A percentile compares a stretch with the other conserved stretches of the same genome.
Conservation (phyloP, 2,888 invertebrate genomes). For the Sminthurinus aureus region DNA sequence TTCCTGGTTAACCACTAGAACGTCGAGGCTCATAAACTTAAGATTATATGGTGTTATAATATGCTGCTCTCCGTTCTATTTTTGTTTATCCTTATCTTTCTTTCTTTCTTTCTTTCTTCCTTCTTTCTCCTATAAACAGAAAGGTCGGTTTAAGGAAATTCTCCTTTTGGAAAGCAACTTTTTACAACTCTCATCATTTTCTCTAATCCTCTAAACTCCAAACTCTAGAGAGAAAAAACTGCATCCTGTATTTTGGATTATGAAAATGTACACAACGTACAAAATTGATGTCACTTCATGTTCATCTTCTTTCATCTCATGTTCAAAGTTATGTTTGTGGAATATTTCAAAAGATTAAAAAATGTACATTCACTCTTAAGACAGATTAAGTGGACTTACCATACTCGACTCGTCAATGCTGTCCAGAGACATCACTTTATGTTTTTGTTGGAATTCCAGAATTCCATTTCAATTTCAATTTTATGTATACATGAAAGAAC, state of each 20-base stretch:
- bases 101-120: conserved; percentile 1
- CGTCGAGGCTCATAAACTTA: too few species aligned
- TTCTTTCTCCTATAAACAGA: background rate
- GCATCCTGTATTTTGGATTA: background rate
- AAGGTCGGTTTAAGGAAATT: too few species aligned
- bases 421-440: conserved; percentile 44
- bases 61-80: background rate
- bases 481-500: too few species aligned
- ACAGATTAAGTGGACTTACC: conserved; percentile 35
- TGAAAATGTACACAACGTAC: background rate
- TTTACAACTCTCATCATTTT: background rate
- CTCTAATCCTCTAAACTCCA: background rate
- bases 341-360: background rate
- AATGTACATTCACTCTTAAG: too few species aligned
- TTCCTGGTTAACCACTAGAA: too few species aligned
- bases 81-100: background rate
- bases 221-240: background rate
- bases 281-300: background rate
- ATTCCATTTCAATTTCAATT: too few species aligned
- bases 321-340: background rate
- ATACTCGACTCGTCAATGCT: conserved; percentile 48
- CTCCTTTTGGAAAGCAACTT: background rate
- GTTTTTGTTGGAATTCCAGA: background rate
- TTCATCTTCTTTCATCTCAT: background rate
- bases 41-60: too few species aligned